Base-by-base conservation (phyloP, 2,113 vertebrate species). In the Rhinopomastus cyanomelas region DNA sequence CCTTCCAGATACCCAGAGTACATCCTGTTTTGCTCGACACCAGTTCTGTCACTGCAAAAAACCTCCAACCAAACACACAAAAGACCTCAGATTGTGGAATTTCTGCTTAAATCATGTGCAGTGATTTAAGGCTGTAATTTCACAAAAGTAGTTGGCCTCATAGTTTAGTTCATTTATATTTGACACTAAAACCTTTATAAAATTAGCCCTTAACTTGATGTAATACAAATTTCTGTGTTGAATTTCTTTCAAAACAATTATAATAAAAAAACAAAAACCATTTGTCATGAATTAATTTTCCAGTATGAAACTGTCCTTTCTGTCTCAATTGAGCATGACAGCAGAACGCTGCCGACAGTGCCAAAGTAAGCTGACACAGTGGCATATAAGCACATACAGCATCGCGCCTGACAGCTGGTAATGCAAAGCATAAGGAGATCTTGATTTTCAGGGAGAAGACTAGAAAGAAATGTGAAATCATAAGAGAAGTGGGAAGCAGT, bases 391-490 rank as follows among this genome's bases (percentile, higher is more conserved):
- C 83, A 73, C 36, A 81, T 27, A 91, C 15, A 0, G 81, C 81
- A 93, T 67, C 74, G 36, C 1, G 37, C 90, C 94, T 86, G 92
- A 92, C 94, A 96, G 90, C 90, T 92, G 90, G 90, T 55, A 95
- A 93, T 52, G 74, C 86, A 91, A 94, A 95, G 77, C 83, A 90
- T 90, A 94, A 95, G 86, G 88, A 95, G 78, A 93, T 80, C 92
- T 84, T 95, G 86, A 93, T 95, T 96, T 94, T 93, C 86, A 90
- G 59, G 37, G 78, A 91, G 74, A 92, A 91, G 71, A 88, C 62
- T 68, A 75, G 80, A 68, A 83, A 84, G 74, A 95, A 86, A 93
- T 56, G 57, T 42, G 64, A 88, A 95, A 95, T 95, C 94, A 87
- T 67, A 84, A 75, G 62, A 90, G 81, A 92, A 88, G 71, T 77